Evolutionary conservation across 2,888 invertebrate species (phyloP).

Genomic region (Adela reaumurella): DNA sequence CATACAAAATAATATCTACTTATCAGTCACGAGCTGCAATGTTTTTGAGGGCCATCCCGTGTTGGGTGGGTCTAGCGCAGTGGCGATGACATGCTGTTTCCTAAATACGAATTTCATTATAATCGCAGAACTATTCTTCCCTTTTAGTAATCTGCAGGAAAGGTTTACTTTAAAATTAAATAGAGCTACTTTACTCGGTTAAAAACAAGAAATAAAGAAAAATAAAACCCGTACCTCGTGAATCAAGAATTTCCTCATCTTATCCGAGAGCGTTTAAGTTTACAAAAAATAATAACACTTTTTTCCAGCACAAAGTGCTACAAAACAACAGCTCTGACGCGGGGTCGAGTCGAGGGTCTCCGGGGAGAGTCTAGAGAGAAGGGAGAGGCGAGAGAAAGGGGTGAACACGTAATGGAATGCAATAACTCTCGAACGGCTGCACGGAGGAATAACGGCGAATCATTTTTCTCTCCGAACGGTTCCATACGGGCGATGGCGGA

Average conservation of each 20-base stretch:
- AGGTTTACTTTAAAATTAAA: no score
- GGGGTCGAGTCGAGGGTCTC: not conserved
- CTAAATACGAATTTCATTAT: no score
- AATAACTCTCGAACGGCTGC: conserved; percentile 58
- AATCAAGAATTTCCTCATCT: not conserved
- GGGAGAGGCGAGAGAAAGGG: conserved; percentile 29
- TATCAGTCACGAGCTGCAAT: no score
- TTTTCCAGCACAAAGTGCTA: not conserved
- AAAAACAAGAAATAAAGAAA: no score
- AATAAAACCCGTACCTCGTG: not conserved
- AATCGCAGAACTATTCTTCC: no score
- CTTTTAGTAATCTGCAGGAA: no score
- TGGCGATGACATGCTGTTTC: no score
- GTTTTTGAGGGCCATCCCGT: no score
- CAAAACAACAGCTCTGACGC: not conserved
- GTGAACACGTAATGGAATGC: conserved; percentile 56
- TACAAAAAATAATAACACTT: not conserved
- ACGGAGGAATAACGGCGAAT: conserved; percentile 57
- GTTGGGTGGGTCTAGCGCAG: no score
- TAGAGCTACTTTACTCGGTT: no score
- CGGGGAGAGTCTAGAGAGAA: not conserved
- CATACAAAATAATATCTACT: no score
- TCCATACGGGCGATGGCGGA: not conserved
- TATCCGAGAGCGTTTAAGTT: not conserved
- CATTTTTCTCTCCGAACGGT: conserved; percentile 38